Base-by-base conservation (phyloP, 1,140 invertebrate genomes). In the Agraylea sexmaculata region DNA sequence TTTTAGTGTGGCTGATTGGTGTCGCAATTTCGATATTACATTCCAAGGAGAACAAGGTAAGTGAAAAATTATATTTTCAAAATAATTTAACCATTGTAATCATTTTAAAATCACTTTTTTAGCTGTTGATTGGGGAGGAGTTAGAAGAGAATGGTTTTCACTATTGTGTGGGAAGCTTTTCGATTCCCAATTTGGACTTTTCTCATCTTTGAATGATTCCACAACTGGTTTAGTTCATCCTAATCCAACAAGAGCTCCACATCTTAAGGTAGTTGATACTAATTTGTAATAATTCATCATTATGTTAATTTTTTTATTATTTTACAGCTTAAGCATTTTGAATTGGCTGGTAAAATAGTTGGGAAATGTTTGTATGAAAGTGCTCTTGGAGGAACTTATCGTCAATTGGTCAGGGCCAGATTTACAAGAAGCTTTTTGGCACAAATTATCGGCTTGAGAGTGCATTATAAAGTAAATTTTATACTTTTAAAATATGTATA, bases 361-460 rank as follows among this genome's bases (percentile, higher is more conserved):
- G 91, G 89, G 31, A 91, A 91, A 64, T 89, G 87, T 65, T 62
- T 92, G 40, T 93, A 90, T 57, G 90, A 95, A 63, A 89, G 85
- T 31, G 83, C 89, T 8, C 67, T 91, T 11, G 89, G 89, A 4
- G 82, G 85, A 17, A 77, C 79, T 8, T 91, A 92, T 65, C 67
- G 87, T 2, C 88, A 92, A 60, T 64, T 91, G 40, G 87, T 95
- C 11, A 76, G 88, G 41, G 90, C 90, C 1, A 70, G 86, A 46
- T 91, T 94, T 54, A 85, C 87, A 15, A 70, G 89, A 38, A 92
- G 87, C n/a, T 95, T 94, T 66, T 68, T 94, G 20, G 90, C 90
- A 27, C 89, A 93, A 68, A 75, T 94, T 30, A 93, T 94, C 54
- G 91, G 90, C 21, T 74, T 94, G 21, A 60, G 87, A 49, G 87